Evolutionary conservation across 2,797 vertebrate genomes (phyloP).

Genomic region (Nannoperca australis): DNA sequence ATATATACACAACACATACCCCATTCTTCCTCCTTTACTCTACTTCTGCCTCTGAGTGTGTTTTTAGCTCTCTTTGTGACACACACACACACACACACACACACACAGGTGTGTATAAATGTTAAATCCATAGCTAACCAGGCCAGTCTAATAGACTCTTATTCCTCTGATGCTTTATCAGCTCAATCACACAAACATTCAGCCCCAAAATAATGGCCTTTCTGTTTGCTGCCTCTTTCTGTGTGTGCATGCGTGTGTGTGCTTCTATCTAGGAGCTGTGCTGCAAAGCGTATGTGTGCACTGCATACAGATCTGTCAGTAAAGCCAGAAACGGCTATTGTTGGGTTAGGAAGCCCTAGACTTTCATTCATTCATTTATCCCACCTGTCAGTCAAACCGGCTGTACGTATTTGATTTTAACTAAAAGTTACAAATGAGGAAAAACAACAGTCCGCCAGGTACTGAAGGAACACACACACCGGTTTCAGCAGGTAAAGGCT

Average conservation of each 20-base stretch:
- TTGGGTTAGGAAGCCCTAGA: slow-evolving; percentile 29
- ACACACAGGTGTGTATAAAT: slow-evolving; percentile 70
- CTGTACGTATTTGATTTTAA: slow-evolving; percentile 36
- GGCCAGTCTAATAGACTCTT: slow-evolving; percentile 80
- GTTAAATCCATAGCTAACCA: slow-evolving; percentile 81
- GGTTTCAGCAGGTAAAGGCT: not conserved
- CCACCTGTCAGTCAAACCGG: slow-evolving; percentile 25
- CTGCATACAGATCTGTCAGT: slow-evolving; percentile 74
- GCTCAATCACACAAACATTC: slow-evolving; percentile 82
- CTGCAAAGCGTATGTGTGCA: slow-evolving; percentile 61
- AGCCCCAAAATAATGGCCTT: slow-evolving; percentile 81
- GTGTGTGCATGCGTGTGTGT: slow-evolving; percentile 22
- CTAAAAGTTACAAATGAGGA: slow-evolving; percentile 38
- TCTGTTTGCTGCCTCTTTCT: slow-evolving; percentile 71
- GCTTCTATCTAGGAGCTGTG: slow-evolving; percentile 62
- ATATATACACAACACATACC: slow-evolving; percentile 65
- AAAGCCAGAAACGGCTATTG: slow-evolving; percentile 51
- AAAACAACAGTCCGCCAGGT: not conserved
- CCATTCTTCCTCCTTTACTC: slow-evolving; percentile 54
- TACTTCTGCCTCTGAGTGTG: slow-evolving; percentile 36
- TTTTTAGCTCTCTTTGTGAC: slow-evolving; percentile 49
- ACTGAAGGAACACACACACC: not conserved
- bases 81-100: slow-evolving; percentile 19
- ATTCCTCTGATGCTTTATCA: slow-evolving; percentile 82
- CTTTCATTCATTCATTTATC: slow-evolving; percentile 47